Evolutionary conservation across 2,888 invertebrate genomes (phyloP), one percentile per base, ranked within the genome.

Genomic region (Pyrochroa serraticornis): DNA sequence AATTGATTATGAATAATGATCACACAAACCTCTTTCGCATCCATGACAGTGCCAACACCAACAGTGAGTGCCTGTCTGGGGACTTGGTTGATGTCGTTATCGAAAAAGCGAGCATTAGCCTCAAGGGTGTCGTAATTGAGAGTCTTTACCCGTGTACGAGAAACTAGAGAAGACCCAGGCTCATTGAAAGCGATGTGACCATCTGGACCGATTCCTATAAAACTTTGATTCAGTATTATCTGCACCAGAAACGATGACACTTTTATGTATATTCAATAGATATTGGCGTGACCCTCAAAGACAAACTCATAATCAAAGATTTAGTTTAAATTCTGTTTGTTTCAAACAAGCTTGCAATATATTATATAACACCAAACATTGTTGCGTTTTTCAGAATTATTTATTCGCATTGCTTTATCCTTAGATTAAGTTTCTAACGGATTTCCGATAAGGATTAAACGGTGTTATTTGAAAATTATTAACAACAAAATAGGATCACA

Each of bases 151-250:
- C 97, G 84, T 9, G 97, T 97, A 65, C 95, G 85, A 8, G 96
- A 97, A 14, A 89, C 90, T 66, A 97, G 82, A 64, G 95, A 95
- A 6, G 95, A 96, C 48, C 96, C 96, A 1, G 97, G 97, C 81
- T 97, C 97, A 80, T 97, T 97, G 81, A 97, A 97, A 32, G 96
- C 96, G 75, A 97, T 94, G 81, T 97, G 97, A 1, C 97, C 96
- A 81, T 97, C 96, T 8, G 95, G 95, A 0, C 96, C 96, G 77
- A 97, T 96, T 59, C 93, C 92, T 90, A 71, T 9, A 43, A 22
- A 22, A 22, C 22, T 52, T 50, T 43, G 32, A n/a, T 12, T 32
- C 39, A 49, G 12, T 34, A 36, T 49, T 49, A 34, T 35, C 14
- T 43, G 32, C 64, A 65, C n/a, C 36, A 34, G 6, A 44, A 10